Evolutionary conservation across 2,797 vertebrate genomes (phyloP), one percentile per base, ranked within the genome.

Genomic region (Tangara arthus): DNA sequence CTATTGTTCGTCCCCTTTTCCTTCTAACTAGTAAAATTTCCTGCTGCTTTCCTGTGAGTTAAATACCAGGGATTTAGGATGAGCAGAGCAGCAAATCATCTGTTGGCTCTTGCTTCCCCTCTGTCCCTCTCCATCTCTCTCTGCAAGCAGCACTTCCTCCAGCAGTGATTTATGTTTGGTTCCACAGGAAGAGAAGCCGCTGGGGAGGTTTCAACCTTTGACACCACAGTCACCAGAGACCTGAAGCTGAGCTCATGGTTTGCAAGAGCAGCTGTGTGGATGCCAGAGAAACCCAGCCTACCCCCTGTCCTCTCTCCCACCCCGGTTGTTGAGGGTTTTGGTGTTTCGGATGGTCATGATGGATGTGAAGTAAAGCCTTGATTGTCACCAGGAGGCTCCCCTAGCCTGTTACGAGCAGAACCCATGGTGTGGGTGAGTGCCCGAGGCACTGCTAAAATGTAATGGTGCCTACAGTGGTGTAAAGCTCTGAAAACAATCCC

Each of bases 71-170:
- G 95, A 94, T 96, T 96, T 94, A 93, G 73, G 91, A 94, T 90
- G 95, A 96, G 89, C 91, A 95, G 52, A 94, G 85, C 89, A 93
- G 87, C 95, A 97, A 96, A 96, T 97, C 91, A 96, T 94, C 89
- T 79, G 39, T 60, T 95, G 89, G 87, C 82, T 91, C 60, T 88
- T 82, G 80, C 70, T 95, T 96, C 82, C 90, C n/a, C 44, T 57
- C 41, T 53, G 39, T 65, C 66, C 39, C 72, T 72, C 80, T 84
- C 39, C 0, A 2, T 59, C 35, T 81, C 73, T 64, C 37, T 49
- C 78, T 84, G 41, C 10, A 24, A 96, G 73, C 73, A 88, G 63
- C 37, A 24, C 80, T 96, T 96, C 93, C 95, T 94, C 47, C 57
- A 82, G 44, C 46, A 53, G 34, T 94, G 89, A 96, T 96, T 94